Evolutionary conservation across 2,888 invertebrate species (phyloP).

Genomic region (Melieria omissa): DNA sequence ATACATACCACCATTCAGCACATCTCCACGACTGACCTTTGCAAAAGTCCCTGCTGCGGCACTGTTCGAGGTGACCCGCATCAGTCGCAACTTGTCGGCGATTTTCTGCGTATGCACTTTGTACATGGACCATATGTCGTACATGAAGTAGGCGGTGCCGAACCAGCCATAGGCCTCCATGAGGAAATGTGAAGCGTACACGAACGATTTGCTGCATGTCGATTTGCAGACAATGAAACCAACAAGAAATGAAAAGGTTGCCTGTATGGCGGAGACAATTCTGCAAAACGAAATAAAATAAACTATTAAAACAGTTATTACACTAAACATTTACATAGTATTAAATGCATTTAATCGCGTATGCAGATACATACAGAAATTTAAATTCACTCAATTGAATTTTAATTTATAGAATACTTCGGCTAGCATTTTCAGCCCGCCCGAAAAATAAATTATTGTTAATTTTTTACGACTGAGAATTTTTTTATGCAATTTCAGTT

Average conservation of each 20-base stretch:
- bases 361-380: no score
- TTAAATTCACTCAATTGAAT: no score
- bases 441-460: no score
- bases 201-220: constrained; percentile 76
- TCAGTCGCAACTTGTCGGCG: constrained; percentile 62
- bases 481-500: no score
- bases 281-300: constrained; percentile 62
- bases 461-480: no score
- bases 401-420: no score
- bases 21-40: constrained; percentile 36
- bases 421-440: no score
- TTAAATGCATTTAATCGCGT: no score
- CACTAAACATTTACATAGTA: no score
- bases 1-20: constrained; percentile 49
- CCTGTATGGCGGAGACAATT: constrained; percentile 79
- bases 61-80: constrained; percentile 50
- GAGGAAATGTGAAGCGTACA: constrained; percentile 76
- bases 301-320: no score
- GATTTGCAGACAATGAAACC: constrained; percentile 75
- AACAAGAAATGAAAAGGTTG: constrained; percentile 74
- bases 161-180: constrained; percentile 84
- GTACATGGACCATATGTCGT: constrained; percentile 85
- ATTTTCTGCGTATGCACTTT: constrained; percentile 72
- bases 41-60: neutral
- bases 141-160: constrained; percentile 82